Evolutionary conservation across 2,888 invertebrate species (phyloP), one percentile per base, ranked within the genome.

Genomic region (Flabesymbios commensalis): DNA sequence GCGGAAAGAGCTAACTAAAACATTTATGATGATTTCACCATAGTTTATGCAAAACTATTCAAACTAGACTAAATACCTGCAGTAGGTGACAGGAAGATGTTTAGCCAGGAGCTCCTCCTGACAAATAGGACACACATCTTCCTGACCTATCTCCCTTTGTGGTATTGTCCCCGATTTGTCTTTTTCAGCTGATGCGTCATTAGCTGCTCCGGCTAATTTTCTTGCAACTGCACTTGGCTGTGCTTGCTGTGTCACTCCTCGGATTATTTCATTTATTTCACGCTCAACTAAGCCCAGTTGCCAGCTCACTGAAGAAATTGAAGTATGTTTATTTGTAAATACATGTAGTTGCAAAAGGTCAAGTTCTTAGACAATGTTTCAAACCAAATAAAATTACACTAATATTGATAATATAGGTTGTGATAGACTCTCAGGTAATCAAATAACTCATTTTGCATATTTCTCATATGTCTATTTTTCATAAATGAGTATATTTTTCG

Each of bases 71-170:
- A 10, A 14, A 7, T 49, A 82, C 81, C 76, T 78, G 78, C 82
- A 83, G 64, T 72, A 83, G 7, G 83, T 83, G 28, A 83, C 81
- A 41, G 81, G 81, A 17, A 76, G 70, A 48, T 75, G 73, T 61
- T 77, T 80, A 5, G 64, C 71, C 36, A 83, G 61, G 22, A 83
- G 66, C 58, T 82, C 81, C 54, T 83, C 82, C 61, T 82, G 82
- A 72, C 83, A 83, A 22, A 83, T 83, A 1, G 83, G 83, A 65
- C 83, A 83, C 1, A 80, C 77, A 70, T 83, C 82, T 47, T 80
- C 81, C 7, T 74, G 74, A 2, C 71, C 68, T 53, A 83, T 78
- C 7, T 75, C 76, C 63, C 80, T 68, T 64, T 81, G 81, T 39
- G 3, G n/a, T 52, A 58, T 28, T 28, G 54, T 29, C 1, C 61